These are phyloP conservation scores for Jacana jacana DNA, from an alignment of 2,113 vertebrate genomes.

Conservation along the genomic window DNA sequence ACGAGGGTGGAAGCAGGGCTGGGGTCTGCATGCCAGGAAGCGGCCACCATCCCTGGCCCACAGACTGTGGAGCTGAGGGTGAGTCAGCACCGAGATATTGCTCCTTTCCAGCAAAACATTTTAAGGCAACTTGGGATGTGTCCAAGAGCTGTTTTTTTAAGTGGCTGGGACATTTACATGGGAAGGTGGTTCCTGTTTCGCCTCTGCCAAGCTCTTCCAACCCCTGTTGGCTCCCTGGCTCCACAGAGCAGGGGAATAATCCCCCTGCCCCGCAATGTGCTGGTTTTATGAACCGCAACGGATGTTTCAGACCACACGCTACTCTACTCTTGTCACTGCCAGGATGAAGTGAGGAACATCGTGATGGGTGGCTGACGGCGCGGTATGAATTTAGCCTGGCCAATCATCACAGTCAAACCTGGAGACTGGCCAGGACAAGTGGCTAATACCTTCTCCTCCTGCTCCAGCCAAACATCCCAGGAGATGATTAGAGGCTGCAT, in stretches of 20 bases:
- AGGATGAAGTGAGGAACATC: neutral
- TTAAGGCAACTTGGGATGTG: neutral
- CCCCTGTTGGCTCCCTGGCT: neutral
- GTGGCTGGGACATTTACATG: fast-evolving
- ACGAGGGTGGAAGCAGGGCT: neutral
- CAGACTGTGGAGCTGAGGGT: fast-evolving
- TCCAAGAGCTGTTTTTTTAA: neutral
- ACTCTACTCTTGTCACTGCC: neutral
- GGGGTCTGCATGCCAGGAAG: neutral
- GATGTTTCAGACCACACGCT: neutral
- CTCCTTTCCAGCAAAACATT: neutral
- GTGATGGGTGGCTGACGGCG: fast-evolving
- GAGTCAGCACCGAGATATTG: neutral
- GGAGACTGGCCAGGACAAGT: neutral
- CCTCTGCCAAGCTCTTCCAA: neutral
- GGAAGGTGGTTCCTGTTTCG: neutral
- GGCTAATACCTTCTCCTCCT: neutral
- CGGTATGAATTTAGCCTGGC: neutral
- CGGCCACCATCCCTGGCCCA: neutral
- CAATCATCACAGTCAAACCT: neutral
- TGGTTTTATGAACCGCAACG: neutral
- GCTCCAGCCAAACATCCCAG: neutral
- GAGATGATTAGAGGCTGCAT: neutral
- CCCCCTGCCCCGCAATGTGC: fast-evolving
- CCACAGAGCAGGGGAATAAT: neutral